A percentile compares a stretch with the other conserved stretches of the same genome.
Evolutionary conservation across 92 coral and sea anemone genomes (phyloP).

Genomic region (Palythoa heliodiscus): DNA sequence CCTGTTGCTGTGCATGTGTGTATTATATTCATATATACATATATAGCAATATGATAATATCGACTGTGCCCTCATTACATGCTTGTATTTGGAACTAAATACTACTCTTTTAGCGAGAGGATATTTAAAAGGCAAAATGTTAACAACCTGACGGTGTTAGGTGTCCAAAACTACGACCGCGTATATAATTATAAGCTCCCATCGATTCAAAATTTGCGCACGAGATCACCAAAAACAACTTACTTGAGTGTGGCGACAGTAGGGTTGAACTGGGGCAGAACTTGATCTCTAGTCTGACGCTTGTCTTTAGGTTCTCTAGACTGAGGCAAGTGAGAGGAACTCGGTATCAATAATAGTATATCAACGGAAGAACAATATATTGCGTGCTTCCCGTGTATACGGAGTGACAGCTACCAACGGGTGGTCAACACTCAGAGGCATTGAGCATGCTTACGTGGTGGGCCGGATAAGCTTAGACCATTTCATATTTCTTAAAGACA

Average conservation of each 20-base stretch:
- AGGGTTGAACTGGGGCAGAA: neutral
- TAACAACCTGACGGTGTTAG: neutral
- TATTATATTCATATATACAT: too few relatives aligned
- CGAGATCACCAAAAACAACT: neutral
- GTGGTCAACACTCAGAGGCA: slow-evolving; percentile 33
- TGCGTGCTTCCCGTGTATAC: slow-evolving; percentile 42
- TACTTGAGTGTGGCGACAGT: slow-evolving; percentile 25
- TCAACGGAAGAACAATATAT: slow-evolving; percentile 27
- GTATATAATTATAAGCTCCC: neutral
- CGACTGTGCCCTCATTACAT: neutral
- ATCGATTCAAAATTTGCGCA: neutral
- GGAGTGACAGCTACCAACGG: slow-evolving; percentile 39
- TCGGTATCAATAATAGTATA: slow-evolving; percentile 28
- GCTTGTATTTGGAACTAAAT: slow-evolving; percentile 2
- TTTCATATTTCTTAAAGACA: slow-evolving; percentile 22
- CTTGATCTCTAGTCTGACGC: neutral
- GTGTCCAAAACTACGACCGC: neutral
- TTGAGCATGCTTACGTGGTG: slow-evolving; percentile 1
- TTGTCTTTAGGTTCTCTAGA: slow-evolving; percentile 19
- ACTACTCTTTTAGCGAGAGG: slow-evolving; percentile 2
- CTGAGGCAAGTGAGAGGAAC: slow-evolving; percentile 35
- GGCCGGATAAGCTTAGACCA: slow-evolving; percentile 39
- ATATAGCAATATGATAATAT: neutral
- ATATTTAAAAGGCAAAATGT: neutral
- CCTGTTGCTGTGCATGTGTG: neutral